Evolutionary conservation across 2,113 vertebrate species (phyloP).

Genomic region (Rhombomys opimus): DNA sequence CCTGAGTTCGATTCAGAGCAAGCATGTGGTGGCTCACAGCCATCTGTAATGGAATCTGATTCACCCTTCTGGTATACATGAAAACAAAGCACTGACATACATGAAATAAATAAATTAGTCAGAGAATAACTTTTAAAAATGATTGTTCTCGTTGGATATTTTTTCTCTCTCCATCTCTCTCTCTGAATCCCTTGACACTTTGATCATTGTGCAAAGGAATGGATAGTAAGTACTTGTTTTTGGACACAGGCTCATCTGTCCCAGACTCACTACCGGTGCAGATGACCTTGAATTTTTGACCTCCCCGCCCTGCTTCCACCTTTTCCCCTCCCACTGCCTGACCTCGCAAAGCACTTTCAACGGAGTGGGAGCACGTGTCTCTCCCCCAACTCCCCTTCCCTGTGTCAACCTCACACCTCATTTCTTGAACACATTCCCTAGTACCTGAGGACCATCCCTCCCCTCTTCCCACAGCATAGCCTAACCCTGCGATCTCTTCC

Average conservation of each 20-base stretch:
- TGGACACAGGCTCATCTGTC: neutral
- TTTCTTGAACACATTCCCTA: neutral
- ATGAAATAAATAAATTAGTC: no score
- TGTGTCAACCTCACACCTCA: neutral
- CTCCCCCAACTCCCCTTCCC: neutral
- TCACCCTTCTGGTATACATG: no score
- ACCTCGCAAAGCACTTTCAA: constrained; percentile 3
- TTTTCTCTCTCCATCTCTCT: neutral
- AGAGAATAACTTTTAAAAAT: no score
- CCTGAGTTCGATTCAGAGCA: no score
- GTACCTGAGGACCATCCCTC: neutral
- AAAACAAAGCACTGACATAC: no score
- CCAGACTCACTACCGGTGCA: neutral
- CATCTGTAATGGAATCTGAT: no score
- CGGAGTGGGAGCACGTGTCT: neutral
- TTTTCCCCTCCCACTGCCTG: neutral
- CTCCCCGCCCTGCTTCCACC: neutral
- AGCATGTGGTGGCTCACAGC: no score
- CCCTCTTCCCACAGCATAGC: no score
- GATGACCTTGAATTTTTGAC: neutral
- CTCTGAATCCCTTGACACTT: neutral
- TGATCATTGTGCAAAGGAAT: neutral
- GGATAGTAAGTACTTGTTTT: neutral
- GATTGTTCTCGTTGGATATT: neutral
- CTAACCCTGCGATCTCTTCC: neutral